Evolutionary conservation across 2,888 invertebrate species (phyloP), one percentile per base, ranked within the genome.

Genomic region (Herminia tarsipennalis): DNA sequence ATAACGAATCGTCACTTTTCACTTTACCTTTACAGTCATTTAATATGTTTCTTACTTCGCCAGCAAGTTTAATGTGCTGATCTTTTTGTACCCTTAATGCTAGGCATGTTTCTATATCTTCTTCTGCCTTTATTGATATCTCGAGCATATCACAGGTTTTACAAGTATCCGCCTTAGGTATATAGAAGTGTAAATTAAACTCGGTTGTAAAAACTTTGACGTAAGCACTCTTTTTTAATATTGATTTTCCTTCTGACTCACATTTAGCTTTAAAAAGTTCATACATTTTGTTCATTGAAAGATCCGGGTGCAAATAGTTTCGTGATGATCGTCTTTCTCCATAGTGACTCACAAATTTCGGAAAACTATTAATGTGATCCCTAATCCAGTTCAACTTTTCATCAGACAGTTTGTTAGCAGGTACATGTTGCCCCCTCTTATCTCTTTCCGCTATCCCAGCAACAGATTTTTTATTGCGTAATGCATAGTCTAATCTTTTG

Each of bases 331-430:
- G 35, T n/a, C 40, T 44, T 28, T 38, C 44, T 48, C 47, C 47
- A 42, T 48, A 48, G 29, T 48, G 41, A 37, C 47, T 48, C 24
- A 24, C 27, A 49, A 24, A 49, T 46, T 46, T 54, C 22, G 54
- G 54, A 13, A 53, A 49, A 33, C 46, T 42, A 48, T 53, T 48
- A 44, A 53, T 53, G 33, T 53, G 48, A 18, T 53, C 51, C 24
- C 24, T 46, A 21, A 51, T 42, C 53, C 46, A 12, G 13, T 47
- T 18, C 12, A 53, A 34, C 36, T 53, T 53, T 47, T 53, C 47
- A 39, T 53, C 52, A 10, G 47, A 39, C 10, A 52, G 35, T 24
- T 52, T 52, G 43, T 48, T 48, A 39, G 39, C 36, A 36, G 49
- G 44, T 40, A 22, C 29, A 41, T 49, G 38, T 42, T 43, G 9